Evolutionary conservation across 30 jellyfish, hydroid and myxozoan species (phyloP).

Genomic region (Cassiopea xamachana): DNA sequence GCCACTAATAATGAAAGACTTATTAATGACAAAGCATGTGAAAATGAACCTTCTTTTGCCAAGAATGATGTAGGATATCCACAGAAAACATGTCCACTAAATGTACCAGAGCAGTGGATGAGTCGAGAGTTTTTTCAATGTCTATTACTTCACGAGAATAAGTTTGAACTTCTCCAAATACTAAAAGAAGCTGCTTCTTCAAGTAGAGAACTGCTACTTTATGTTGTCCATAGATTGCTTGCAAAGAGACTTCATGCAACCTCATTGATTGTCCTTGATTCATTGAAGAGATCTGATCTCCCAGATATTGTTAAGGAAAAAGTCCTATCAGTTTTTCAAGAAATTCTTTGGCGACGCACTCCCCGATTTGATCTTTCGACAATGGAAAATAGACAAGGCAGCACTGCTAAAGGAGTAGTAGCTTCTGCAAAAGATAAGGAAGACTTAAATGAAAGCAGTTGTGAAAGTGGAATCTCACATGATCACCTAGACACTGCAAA

Average conservation of each 20-base stretch:
- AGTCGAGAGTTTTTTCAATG: neutral
- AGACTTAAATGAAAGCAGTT: too few relatives aligned
- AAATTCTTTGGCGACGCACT: constrained; percentile 45
- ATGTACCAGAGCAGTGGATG: neutral
- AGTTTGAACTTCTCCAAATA: constrained; percentile 4
- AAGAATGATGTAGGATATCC: neutral
- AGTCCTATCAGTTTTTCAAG: constrained; percentile 53
- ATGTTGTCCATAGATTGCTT: constrained; percentile 27
- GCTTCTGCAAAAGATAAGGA: too few relatives aligned
- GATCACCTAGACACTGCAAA: neutral
- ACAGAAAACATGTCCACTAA: neutral
- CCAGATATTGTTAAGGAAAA: constrained; percentile 53
- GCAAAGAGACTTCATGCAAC: constrained; percentile 8
- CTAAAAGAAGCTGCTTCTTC: constrained; percentile 34
- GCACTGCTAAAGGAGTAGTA: neutral
- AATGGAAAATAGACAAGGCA: neutral
- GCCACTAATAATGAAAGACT: neutral
- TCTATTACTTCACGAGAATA: constrained; percentile 45
- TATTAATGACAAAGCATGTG: neutral
- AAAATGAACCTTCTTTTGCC: neutral
- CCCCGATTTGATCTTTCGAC: constrained; percentile 49
- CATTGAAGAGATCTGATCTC: constrained; percentile 39
- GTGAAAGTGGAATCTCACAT: neutral
- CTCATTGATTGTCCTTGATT: constrained; percentile 33
- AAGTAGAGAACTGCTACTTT: constrained; percentile 11